A percentile compares a stretch with the other conserved stretches of the same genome.
Evolutionary conservation across 1,140 invertebrate genomes (phyloP).

Genomic region (Scaptomyza graminum): DNA sequence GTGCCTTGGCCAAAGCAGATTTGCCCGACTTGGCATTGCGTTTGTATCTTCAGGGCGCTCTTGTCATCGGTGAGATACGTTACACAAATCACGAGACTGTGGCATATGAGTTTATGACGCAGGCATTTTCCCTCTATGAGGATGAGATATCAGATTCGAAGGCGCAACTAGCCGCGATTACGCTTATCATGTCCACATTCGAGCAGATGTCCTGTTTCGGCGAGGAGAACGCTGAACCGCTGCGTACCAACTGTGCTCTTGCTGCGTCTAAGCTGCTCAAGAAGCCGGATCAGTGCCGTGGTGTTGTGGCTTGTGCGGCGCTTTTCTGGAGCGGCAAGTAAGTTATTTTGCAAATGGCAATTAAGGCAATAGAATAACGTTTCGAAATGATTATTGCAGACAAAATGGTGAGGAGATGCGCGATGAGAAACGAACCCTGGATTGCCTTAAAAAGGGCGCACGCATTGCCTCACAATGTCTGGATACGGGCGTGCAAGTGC

Average conservation of each 20-base stretch:
- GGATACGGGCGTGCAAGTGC: constrained; percentile 98
- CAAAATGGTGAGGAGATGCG: constrained; percentile 86
- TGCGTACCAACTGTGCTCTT: constrained; percentile 96
- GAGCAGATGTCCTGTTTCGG: constrained; percentile 97
- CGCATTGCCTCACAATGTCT: constrained; percentile 98
- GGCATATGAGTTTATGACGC: constrained; percentile 99
- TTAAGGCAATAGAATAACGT: neutral
- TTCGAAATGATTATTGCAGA: constrained; percentile 84
- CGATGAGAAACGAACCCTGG: constrained; percentile 95
- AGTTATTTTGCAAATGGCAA: neutral
- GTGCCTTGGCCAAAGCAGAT: constrained; percentile 96
- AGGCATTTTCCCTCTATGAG: constrained; percentile 98
- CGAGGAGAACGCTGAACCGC: constrained; percentile 98
- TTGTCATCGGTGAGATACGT: constrained; percentile 95
- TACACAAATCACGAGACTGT: constrained; percentile 98
- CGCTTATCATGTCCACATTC: constrained; percentile 97
- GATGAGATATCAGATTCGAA: constrained; percentile 99
- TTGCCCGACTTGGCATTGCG: constrained; percentile 96
- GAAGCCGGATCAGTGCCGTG: constrained; percentile 98
- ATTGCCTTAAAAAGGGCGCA: constrained; percentile 98
- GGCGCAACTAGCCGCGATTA: constrained; percentile 97
- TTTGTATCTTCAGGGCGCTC: constrained; percentile 96
- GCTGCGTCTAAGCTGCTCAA: constrained; percentile 98
- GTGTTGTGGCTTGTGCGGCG: constrained; percentile 95
- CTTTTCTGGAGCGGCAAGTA: constrained; percentile 97